Percentiles rank a stretch among this genome's conserved stretches.
Evolutionary conservation across 1,140 invertebrate species (phyloP).

Genomic region (Caerostris darwini): DNA sequence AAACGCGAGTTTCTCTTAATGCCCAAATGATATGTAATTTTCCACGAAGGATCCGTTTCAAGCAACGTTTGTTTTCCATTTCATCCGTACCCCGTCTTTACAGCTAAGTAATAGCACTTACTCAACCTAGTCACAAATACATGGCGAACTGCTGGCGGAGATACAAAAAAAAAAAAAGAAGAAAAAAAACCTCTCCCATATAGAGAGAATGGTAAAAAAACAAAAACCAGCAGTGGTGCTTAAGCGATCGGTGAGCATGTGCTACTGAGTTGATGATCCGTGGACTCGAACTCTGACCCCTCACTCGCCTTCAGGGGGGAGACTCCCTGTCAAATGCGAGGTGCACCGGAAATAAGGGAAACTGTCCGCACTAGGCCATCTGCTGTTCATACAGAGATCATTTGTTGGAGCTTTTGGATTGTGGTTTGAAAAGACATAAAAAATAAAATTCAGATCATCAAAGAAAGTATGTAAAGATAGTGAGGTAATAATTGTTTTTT

Average conservation of each 20-base stretch:
- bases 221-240: slow-evolving; percentile 25
- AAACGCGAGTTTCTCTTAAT: slow-evolving; percentile 55
- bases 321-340: slow-evolving; percentile 18
- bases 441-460: too few relatives aligned
- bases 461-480: too few relatives aligned
- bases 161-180: not conserved
- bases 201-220: not conserved
- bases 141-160: not conserved
- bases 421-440: not conserved
- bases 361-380: slow-evolving; percentile 41
- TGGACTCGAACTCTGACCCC: slow-evolving; percentile 63
- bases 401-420: not conserved
- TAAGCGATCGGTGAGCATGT: slow-evolving; percentile 67
- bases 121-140: not conserved
- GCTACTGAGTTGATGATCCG: slow-evolving; percentile 70
- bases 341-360: slow-evolving; percentile 58
- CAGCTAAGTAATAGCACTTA: slow-evolving; percentile 57
- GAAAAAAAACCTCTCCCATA: slow-evolving; percentile 31
- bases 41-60: slow-evolving; percentile 45
- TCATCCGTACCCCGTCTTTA: slow-evolving; percentile 57
- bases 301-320: not conserved
- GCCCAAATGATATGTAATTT: slow-evolving; percentile 61
- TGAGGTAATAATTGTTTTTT: too few relatives aligned
- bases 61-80: slow-evolving; percentile 62
- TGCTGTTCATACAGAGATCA: slow-evolving; percentile 34